A percentile compares a stretch with the other conserved stretches of the same genome.
These are phyloP conservation scores for Centropus bengalensis DNA, from an alignment of 2,113 vertebrate genomes.

Conservation along the genomic window DNA sequence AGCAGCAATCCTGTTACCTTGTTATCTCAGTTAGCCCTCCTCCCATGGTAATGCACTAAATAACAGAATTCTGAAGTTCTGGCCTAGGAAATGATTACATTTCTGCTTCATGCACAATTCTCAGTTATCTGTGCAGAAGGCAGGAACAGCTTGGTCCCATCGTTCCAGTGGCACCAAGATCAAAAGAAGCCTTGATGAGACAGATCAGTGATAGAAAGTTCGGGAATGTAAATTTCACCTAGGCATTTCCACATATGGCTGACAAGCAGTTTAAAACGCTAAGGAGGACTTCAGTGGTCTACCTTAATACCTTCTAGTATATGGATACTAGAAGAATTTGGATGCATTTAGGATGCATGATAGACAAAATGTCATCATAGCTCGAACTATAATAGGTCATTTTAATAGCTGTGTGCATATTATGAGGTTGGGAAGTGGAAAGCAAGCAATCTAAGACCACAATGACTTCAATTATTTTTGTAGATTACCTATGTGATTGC, in stretches of 20 bases:
- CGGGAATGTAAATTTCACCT: slow-evolving; percentile 28
- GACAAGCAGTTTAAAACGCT: slow-evolving; percentile 39
- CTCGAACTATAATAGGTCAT: neutral
- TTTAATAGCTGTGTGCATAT: neutral
- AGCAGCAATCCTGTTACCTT: slow-evolving; percentile 2
- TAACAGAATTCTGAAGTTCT: neutral
- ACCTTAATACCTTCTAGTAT: neutral
- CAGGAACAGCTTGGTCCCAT: neutral
- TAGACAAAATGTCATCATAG: neutral
- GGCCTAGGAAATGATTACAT: neutral
- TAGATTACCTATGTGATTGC: slow-evolving; percentile 10
- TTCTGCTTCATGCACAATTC: neutral
- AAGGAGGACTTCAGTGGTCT: slow-evolving; percentile 62
- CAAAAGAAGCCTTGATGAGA: neutral
- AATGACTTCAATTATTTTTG: slow-evolving; percentile 5
- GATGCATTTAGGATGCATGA: slow-evolving; percentile 1
- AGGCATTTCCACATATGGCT: slow-evolving; percentile 28
- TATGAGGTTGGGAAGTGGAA: neutral
- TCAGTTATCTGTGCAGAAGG: neutral
- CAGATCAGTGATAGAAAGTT: neutral
- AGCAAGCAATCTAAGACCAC: slow-evolving; percentile 7
- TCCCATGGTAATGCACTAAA: neutral
- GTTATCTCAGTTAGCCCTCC: neutral
- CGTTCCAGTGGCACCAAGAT: neutral
- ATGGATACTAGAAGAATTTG: slow-evolving; percentile 34